Conservation (phyloP, 2,888 invertebrate species). For the Plagodis pulveraria region DNA sequence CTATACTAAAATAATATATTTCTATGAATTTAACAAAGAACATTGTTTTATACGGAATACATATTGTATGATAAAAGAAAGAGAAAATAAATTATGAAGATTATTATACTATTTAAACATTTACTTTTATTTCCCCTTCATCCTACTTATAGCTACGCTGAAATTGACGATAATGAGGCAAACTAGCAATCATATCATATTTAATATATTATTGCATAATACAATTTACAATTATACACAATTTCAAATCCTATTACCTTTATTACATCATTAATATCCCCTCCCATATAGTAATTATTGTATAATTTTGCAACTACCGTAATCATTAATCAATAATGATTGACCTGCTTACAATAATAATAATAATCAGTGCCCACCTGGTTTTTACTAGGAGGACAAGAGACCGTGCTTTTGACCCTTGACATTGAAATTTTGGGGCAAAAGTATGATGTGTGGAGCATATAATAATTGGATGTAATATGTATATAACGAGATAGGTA, state of each 20-base stretch:
- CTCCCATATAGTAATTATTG: background rate
- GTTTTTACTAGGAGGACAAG: too few relatives aligned
- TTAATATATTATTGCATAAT: background rate
- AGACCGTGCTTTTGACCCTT: too few relatives aligned
- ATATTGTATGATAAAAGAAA: slow-evolving; percentile 80
- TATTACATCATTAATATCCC: too few relatives aligned
- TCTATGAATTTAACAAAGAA: slow-evolving; percentile 84
- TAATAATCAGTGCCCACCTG: too few relatives aligned
- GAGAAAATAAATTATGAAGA: slow-evolving; percentile 83
- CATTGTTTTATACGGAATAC: slow-evolving; percentile 84
- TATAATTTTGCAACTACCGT: background rate
- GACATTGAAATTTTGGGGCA: too few relatives aligned
- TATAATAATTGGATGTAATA: too few relatives aligned
- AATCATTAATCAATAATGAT: too few relatives aligned
- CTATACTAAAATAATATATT: slow-evolving; percentile 83
- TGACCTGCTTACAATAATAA: too few relatives aligned
- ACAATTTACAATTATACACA: background rate
- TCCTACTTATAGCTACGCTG: slow-evolving; percentile 1
- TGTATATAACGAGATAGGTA: too few relatives aligned
- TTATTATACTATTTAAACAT: slow-evolving; percentile 79
- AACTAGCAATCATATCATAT: background rate
- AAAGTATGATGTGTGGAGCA: too few relatives aligned
- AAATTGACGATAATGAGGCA: background rate
- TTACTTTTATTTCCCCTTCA: slow-evolving; percentile 59
- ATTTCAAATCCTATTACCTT: too few relatives aligned